A percentile compares a stretch with the other conserved stretches of the same genome.
These are phyloP conservation scores for Pipistrellus pipistrellus DNA, from an alignment of 2,797 vertebrate species.

Conservation along the genomic window DNA sequence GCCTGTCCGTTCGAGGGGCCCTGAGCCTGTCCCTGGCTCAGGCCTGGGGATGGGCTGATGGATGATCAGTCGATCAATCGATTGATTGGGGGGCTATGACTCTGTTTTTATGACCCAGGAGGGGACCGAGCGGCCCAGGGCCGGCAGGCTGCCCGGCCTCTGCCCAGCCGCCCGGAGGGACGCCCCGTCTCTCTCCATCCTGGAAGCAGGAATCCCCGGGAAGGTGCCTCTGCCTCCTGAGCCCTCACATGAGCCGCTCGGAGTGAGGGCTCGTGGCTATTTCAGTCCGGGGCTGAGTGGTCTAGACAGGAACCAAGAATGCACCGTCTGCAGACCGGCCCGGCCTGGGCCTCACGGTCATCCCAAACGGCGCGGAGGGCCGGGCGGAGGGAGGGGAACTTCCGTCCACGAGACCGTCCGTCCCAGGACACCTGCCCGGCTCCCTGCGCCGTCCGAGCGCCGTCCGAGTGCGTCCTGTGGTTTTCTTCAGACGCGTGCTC, in stretches of 20 bases:
- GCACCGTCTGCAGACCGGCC: conserved; percentile 57
- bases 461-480: neutral
- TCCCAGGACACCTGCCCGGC: too few relatives aligned
- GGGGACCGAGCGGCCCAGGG: too few relatives aligned
- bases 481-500: neutral
- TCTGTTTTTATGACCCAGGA: neutral
- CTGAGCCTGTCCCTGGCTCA: neutral
- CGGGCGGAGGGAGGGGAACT: neutral
- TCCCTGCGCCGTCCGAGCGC: neutral
- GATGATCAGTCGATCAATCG: neutral
- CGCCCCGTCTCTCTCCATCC: conserved; percentile 13
- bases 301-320: conserved; percentile 82
- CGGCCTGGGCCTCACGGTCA: conserved; percentile 35
- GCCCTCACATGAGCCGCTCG: conserved; percentile 85
- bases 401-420: neutral
- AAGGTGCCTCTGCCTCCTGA: conserved; percentile 86
- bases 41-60: neutral
- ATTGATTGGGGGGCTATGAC: neutral
- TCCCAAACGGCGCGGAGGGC: neutral
- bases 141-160: fast-evolving
- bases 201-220: conserved; percentile 52
- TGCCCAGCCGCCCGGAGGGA: neutral
- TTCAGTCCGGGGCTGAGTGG: conserved; percentile 76
- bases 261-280: conserved; percentile 87
- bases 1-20: too few relatives aligned